A percentile compares a stretch with the other conserved stretches of the same genome.
Evolutionary conservation across 2,888 invertebrate genomes (phyloP).

Genomic region (Xanthorhoe designata): DNA sequence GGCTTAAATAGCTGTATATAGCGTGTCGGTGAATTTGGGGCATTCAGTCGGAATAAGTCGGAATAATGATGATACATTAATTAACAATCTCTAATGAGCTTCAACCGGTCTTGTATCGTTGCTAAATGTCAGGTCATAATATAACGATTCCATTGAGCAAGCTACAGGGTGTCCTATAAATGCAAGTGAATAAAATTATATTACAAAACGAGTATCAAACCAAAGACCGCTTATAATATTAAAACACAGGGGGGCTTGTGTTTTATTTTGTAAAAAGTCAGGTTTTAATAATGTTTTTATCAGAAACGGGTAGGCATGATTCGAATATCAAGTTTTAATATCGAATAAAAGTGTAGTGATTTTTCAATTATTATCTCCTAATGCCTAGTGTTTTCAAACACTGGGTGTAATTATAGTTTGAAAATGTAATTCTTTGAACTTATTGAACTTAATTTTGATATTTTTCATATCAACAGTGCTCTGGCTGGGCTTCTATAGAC

Average conservation of each 20-base stretch:
- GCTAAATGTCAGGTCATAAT: slow-evolving; percentile 37
- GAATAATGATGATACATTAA: slow-evolving; percentile 8
- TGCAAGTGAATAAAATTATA: not conserved
- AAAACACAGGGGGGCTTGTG: not conserved
- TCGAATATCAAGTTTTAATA: not conserved
- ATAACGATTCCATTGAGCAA: slow-evolving; percentile 21
- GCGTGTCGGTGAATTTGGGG: not conserved
- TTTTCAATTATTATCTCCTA: not conserved
- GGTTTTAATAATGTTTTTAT: not conserved
- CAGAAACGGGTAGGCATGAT: not conserved
- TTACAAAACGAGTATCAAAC: not conserved
- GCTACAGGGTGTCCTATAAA: slow-evolving; percentile 7
- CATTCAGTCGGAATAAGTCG: slow-evolving; percentile 3
- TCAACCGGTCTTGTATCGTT: slow-evolving; percentile 26
- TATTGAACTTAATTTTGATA: no score
- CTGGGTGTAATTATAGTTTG: no score
- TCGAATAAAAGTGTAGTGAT: not conserved
- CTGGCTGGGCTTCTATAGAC: no score
- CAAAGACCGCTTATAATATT: not conserved
- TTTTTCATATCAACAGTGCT: no score
- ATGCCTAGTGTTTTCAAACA: not conserved
- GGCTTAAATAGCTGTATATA: no score
- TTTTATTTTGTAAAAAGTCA: not conserved
- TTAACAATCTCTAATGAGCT: slow-evolving; percentile 16
- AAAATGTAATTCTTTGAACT: no score